Percentiles rank a stretch among this genome's conserved stretches.
Conservation (phyloP, 2,888 invertebrate genomes). For the Eupithecia subfuscata region DNA sequence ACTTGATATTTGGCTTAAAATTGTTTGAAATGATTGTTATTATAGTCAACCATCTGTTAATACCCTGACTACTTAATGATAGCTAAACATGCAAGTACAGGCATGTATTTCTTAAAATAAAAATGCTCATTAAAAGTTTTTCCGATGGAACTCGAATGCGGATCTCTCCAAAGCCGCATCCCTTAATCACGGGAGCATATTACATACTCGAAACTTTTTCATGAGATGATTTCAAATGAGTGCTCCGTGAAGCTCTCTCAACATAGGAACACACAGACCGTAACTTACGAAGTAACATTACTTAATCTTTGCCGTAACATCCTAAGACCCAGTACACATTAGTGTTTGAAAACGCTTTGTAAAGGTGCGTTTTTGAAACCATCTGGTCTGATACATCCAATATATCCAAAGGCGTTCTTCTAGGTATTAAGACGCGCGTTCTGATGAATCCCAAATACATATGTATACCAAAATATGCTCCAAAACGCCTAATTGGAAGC, state of each 20-base stretch:
- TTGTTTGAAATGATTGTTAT: too few relatives aligned
- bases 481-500: not conserved
- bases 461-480: not conserved
- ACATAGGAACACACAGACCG: too few relatives aligned
- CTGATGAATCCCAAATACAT: not conserved
- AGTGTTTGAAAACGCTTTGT: too few relatives aligned
- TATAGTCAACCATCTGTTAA: too few relatives aligned
- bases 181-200: not conserved
- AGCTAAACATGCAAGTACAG: not conserved
- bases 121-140: not conserved
- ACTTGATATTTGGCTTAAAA: too few relatives aligned
- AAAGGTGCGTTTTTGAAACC: too few relatives aligned
- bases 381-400: too few relatives aligned
- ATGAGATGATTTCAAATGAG: not conserved
- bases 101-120: not conserved
- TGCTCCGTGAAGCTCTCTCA: not conserved
- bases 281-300: too few relatives aligned
- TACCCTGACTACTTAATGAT: too few relatives aligned
- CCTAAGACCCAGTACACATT: too few relatives aligned
- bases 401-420: not conserved
- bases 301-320: too few relatives aligned
- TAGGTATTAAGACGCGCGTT: too few relatives aligned
- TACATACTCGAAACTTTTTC: slow-evolving; percentile 1
- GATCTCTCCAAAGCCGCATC: not conserved
- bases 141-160: not conserved